Evolutionary conservation across 2,888 invertebrate species (phyloP), one percentile per base, ranked within the genome.

Genomic region (Nezara viridula): DNA sequence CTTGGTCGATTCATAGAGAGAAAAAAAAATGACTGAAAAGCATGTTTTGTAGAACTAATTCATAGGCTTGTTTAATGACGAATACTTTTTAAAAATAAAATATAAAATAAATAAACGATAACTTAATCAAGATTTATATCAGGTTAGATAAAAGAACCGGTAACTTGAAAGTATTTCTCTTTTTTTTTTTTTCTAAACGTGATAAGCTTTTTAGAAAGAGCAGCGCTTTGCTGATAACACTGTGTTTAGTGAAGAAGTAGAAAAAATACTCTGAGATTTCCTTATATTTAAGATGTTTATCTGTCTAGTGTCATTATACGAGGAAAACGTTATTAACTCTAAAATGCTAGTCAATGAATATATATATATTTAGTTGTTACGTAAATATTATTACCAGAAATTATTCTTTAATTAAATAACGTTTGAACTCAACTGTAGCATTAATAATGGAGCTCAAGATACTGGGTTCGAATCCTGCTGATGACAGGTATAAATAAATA

Each of bases 141-240:
- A 60, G 60, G 60, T 27, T 16, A 60, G 60, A 60, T 60, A 60
- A 60, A 77, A 40, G 40, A 77, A 40, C 40, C 77, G 77, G 77
- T 77, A 77, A 77, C 9, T 77, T 77, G 40, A 77, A 77, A 77
- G 77, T 73, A 40, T 77, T n/a, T n/a, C n/a, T n/a, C n/a, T n/a
- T 77, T 77, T 77, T 77, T 77, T 40, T 21, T 55, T 24, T 21
- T 24, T 44, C 12, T 40, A 21, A 9, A 24, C 9, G 40, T 44
- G 77, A 77, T 77, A 77, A 77, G 77, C 21, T 77, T 77, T 77
- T 77, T 44, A 77, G 77, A 77, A 77, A 77, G 77, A 77, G 24
- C 77, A 77, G 77, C 77, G 40, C 77, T 77, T 77, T 44, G 37
- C 40, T 40, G 77, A 77, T 77, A 77, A 77, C 40, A 24, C 77